Percentiles rank a stretch among this genome's conserved stretches.
These are phyloP conservation scores for Cinara cedri DNA, from an alignment of 2,888 invertebrate genomes.

Conservation along the genomic window DNA sequence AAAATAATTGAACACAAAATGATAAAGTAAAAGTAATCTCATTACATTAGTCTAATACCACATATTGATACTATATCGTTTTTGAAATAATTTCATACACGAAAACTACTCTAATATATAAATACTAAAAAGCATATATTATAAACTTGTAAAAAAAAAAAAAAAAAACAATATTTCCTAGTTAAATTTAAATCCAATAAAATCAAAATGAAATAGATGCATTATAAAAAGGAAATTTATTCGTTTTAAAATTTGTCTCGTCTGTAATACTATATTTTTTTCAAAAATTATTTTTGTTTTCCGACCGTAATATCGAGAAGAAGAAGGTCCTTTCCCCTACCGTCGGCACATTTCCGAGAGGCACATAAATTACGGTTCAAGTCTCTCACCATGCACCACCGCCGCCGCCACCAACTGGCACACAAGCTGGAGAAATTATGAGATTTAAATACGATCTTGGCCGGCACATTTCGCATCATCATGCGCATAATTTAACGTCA, in stretches of 20 bases:
- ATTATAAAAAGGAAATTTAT: no score
- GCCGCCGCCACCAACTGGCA: conserved; percentile 40
- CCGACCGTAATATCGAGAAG: neutral
- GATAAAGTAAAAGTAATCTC: no score
- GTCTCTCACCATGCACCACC: conserved; percentile 3
- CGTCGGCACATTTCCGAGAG: conserved; percentile 41
- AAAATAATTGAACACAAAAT: no score
- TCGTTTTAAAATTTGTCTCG: neutral
- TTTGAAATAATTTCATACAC: no score
- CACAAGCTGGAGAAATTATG: conserved; percentile 53
- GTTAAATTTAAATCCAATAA: no score
- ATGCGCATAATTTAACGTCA: conserved; percentile 57
- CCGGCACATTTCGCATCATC: conserved; percentile 54
- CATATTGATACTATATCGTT: no score
- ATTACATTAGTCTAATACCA: no score
- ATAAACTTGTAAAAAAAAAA: no score
- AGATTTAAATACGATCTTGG: conserved; percentile 57
- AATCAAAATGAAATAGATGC: no score
- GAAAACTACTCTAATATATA: no score
- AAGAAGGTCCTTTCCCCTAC: conserved; percentile 8
- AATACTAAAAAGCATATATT: no score
- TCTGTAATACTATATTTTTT: conserved; percentile 17
- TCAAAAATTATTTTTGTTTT: conserved; percentile 29
- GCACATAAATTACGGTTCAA: conserved; percentile 50
- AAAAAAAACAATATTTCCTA: no score